These are phyloP conservation scores for Notiomystis cincta DNA, from an alignment of 2,113 vertebrate genomes.

Conservation along the genomic window DNA sequence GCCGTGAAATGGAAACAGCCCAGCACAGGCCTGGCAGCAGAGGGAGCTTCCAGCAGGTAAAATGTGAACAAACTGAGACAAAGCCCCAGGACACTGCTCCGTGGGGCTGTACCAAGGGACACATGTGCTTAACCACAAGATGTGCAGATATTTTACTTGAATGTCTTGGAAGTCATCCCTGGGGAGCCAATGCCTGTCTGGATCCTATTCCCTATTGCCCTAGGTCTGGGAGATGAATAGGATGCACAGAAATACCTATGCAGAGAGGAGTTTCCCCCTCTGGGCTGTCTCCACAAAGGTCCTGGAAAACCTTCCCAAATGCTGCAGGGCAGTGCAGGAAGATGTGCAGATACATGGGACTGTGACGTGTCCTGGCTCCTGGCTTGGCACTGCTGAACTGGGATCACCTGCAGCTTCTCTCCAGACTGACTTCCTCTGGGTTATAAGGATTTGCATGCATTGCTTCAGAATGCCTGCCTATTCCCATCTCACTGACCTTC, in stretches of 20 bases:
- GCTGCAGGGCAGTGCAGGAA: neutral
- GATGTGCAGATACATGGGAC: neutral
- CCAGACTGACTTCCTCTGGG: neutral
- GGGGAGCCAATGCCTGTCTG: neutral
- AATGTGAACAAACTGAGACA: neutral
- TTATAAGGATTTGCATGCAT: neutral
- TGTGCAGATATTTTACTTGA: neutral
- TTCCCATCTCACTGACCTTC: neutral
- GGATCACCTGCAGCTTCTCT: neutral
- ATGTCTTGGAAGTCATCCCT: neutral
- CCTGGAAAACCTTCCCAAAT: neutral
- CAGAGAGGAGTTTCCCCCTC: neutral
- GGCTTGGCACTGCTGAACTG: neutral
- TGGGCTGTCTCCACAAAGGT: neutral
- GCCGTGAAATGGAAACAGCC: neutral
- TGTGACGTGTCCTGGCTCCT: neutral
- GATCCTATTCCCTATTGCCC: neutral
- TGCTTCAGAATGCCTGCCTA: neutral
- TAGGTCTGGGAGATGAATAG: neutral
- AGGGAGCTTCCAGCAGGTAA: conserved; percentile 3
- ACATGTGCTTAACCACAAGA: neutral
- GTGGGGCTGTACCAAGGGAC: neutral
- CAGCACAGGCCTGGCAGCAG: neutral
- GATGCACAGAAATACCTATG: neutral
- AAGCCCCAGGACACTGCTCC: neutral